phyloP scores from a whole-genome alignment of 2,113 vertebrate species.

The Gambusia holbrooki region DNA sequence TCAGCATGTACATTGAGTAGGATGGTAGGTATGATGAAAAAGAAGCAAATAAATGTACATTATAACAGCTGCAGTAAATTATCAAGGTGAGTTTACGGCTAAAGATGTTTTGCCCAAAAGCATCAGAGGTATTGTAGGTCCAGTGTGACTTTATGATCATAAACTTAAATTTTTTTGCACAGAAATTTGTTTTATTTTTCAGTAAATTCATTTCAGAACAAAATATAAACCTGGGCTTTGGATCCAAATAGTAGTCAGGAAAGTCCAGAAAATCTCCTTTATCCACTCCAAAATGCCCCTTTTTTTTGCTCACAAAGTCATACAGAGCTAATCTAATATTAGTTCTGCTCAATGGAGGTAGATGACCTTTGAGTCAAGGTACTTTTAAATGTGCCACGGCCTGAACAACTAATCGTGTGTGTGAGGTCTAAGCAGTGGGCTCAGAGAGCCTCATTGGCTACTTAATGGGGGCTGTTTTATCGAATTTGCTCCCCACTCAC shows the following conservation, averaged over 20 bases:
- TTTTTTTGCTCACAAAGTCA: slow-evolving; percentile 31
- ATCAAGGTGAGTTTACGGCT: background rate
- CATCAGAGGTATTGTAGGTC: background rate
- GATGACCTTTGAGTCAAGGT: slow-evolving; percentile 62
- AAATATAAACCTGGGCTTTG: slow-evolving; percentile 7
- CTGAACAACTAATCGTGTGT: slow-evolving; percentile 65
- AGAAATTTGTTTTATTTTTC: background rate
- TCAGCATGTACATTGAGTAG: background rate
- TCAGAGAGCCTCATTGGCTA: slow-evolving; percentile 60
- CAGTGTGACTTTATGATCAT: background rate
- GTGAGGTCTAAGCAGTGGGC: slow-evolving; percentile 48
- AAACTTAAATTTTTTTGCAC: background rate
- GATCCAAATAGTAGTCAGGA: slow-evolving; percentile 9
- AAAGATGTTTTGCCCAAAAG: background rate
- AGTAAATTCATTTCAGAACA: background rate
- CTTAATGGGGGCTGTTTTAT: slow-evolving; percentile 71
- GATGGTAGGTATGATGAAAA: background rate
- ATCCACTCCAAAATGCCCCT: slow-evolving; percentile 18
- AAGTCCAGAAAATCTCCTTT: slow-evolving; percentile 39
- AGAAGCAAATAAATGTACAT: background rate
- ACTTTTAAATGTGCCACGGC: slow-evolving; percentile 51
- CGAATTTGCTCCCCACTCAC: slow-evolving; percentile 11
- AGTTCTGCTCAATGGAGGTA: slow-evolving; percentile 61
- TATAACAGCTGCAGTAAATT: background rate
- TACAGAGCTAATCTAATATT: slow-evolving; percentile 66